Conservation (phyloP, 2,888 invertebrate genomes). For the Agrochola lychnidis region DNA sequence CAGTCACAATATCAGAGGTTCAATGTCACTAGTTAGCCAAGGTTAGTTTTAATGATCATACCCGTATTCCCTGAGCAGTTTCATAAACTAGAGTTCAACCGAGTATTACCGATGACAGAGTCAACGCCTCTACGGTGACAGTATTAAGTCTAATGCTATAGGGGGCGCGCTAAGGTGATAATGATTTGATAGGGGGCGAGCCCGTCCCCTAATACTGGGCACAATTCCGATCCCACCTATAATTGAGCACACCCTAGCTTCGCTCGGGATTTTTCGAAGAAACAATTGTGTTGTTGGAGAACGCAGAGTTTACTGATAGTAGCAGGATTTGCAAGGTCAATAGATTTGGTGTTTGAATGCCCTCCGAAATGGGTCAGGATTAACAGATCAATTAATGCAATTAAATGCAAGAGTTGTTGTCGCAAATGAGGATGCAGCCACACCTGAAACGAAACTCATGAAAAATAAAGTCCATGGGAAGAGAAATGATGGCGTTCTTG, state of each 20-base stretch:
- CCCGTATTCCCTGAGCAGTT: slow-evolving; percentile 3
- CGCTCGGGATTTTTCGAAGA: slow-evolving; percentile 6
- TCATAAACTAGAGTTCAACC: slow-evolving; percentile 8
- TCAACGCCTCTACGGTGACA: slow-evolving; percentile 21
- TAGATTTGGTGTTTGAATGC: not conserved
- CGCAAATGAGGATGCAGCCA: not conserved
- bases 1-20: slow-evolving; percentile 28
- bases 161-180: slow-evolving; percentile 41
- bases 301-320: not conserved
- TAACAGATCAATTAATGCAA: not conserved
- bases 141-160: slow-evolving; percentile 21
- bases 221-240: slow-evolving; percentile 43
- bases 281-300: not conserved
- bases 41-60: slow-evolving; percentile 19
- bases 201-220: slow-evolving; percentile 30
- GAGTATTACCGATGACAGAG: slow-evolving; percentile 8
- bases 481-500: slow-evolving; percentile 16
- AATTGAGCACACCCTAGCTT: slow-evolving; percentile 41
- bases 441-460: slow-evolving; percentile 2
- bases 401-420: not conserved
- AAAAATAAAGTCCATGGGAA: slow-evolving; percentile 23
- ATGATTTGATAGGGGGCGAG: slow-evolving; percentile 45
- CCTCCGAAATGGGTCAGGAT: not conserved
- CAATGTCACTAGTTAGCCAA: slow-evolving; percentile 32
- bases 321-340: not conserved